Conservation (phyloP, 2,888 invertebrate species). For the Drosophila kambysellisi region DNA sequence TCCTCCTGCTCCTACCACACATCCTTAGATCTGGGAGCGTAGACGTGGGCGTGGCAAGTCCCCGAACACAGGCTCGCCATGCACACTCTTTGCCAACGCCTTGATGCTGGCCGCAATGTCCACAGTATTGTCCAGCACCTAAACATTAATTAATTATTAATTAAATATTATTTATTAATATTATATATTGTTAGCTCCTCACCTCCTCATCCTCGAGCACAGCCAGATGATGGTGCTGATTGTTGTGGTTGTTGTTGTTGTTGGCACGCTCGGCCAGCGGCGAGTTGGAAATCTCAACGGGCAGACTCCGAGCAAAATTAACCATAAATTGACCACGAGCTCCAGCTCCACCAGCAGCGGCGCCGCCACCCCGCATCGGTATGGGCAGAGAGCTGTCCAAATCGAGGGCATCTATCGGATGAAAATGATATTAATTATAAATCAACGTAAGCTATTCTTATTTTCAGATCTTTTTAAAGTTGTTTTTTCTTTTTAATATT, state of each 20-base stretch:
- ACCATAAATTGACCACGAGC: conserved; percentile 30
- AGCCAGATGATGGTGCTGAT: conserved; percentile 21
- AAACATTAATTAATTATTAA: conserved; percentile 22
- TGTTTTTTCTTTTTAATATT: no score
- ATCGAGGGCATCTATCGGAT: conserved; percentile 82
- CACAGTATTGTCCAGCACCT: conserved; percentile 87
- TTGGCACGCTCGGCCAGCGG: conserved; percentile 73
- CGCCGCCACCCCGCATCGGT: conserved; percentile 55
- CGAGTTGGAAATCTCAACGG: conserved; percentile 90
- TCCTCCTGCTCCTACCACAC: not conserved
- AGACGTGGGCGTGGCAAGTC: conserved; percentile 94
- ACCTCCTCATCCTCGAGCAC: conserved; percentile 76
- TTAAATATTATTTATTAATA: not conserved
- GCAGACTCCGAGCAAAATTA: conserved; percentile 90
- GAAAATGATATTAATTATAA: not conserved
- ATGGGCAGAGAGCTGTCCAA: conserved; percentile 82
- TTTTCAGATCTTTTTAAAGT: no score
- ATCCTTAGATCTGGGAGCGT: conserved; percentile 91
- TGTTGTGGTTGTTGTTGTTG: conserved; percentile 44
- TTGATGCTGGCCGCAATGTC: conserved; percentile 96
- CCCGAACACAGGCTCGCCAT: conserved; percentile 94
- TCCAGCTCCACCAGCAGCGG: conserved; percentile 15
- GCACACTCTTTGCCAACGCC: conserved; percentile 95
- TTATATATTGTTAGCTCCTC: conserved; percentile 44
- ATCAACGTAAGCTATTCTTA: no score